Percentiles rank a stretch among this genome's conserved stretches.
phyloP scores from a whole-genome alignment of 2,888 invertebrate genomes.

The Urechis unicinctus region DNA sequence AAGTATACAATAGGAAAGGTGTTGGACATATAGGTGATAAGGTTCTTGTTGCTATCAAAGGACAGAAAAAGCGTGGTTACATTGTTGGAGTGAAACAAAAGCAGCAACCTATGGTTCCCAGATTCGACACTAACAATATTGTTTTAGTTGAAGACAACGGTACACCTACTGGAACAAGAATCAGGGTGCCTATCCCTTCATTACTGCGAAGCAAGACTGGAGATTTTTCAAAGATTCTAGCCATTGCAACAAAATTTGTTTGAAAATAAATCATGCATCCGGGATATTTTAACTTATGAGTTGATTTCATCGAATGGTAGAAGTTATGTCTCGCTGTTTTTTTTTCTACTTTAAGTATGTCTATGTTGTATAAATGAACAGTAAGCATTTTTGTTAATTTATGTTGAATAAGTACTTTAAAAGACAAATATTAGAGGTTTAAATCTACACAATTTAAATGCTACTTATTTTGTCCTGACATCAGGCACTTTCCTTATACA shows the following conservation, averaged over 20 bases:
- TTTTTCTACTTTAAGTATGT: no score
- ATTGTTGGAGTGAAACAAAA: conserved; percentile 80
- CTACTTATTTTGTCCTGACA: no score
- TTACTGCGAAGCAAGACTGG: conserved; percentile 76
- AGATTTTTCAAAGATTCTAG: conserved; percentile 74
- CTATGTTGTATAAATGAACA: no score
- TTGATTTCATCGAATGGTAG: no score
- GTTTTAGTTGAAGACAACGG: conserved; percentile 93
- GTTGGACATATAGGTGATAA: conserved; percentile 69
- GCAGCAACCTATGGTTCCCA: conserved; percentile 74
- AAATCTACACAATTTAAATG: no score
- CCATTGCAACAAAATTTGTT: conserved; percentile 82
- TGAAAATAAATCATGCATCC: conserved; percentile 39
- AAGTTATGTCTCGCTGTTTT: no score
- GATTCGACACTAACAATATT: conserved; percentile 91
- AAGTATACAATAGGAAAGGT: conserved; percentile 60
- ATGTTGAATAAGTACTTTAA: no score
- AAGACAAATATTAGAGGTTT: no score
- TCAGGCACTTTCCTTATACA: no score
- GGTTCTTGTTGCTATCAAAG: conserved; percentile 87
- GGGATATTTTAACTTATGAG: no score
- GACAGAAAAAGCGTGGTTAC: conserved; percentile 89
- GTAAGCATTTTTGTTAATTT: no score
- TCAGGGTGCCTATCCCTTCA: conserved; percentile 91
- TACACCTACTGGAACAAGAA: conserved; percentile 87